phyloP scores from a whole-genome alignment of 2,113 vertebrate species.

The Coreoperca whiteheadi region DNA sequence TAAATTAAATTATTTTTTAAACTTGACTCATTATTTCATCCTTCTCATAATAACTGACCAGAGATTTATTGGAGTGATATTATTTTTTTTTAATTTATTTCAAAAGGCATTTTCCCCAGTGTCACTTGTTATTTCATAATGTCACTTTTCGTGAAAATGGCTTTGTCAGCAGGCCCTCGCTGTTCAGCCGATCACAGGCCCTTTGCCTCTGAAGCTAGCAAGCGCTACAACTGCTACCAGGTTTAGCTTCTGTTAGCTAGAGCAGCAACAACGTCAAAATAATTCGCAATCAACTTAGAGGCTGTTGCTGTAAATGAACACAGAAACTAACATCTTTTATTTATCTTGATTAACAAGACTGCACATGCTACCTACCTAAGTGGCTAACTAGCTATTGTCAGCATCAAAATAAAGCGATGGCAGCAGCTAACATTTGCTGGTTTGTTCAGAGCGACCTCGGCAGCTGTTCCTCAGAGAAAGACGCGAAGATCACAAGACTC shows the following conservation, averaged over 20 bases:
- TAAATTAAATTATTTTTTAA: too few species aligned
- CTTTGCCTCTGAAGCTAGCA: too few species aligned
- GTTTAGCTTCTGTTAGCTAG: background rate
- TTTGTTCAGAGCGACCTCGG: background rate
- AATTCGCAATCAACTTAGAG: background rate
- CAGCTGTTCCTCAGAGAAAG: background rate
- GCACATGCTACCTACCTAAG: background rate
- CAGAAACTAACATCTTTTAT: background rate
- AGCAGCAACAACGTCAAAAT: background rate
- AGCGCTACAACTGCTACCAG: background rate
- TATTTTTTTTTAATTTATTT: background rate
- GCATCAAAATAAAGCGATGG: background rate
- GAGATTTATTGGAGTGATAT: background rate
- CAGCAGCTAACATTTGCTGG: background rate
- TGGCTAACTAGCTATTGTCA: background rate
- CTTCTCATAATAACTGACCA: background rate
- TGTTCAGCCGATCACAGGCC: background rate
- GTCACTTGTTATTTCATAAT: too few species aligned
- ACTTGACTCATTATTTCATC: background rate
- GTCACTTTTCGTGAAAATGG: too few species aligned
- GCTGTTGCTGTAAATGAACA: background rate
- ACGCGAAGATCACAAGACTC: too few species aligned
- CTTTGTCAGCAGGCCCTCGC: background rate
- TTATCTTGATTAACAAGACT: background rate
- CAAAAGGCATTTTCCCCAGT: too few species aligned